These are phyloP conservation scores for Castor canadensis DNA, from an alignment of 2,113 vertebrate genomes.

Conservation along the genomic window DNA sequence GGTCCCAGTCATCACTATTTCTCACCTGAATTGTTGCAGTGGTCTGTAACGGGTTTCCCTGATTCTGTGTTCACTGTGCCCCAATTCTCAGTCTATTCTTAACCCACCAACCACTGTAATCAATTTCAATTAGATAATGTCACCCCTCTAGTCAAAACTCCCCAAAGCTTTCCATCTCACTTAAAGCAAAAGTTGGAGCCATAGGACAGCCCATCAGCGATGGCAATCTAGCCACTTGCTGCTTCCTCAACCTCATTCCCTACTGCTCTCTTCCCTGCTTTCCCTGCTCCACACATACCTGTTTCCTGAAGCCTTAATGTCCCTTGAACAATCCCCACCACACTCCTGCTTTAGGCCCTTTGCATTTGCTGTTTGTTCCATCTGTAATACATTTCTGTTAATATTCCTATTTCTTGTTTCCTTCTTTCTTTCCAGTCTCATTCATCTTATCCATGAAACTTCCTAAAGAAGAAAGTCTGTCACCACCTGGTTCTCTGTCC, in stretches of 20 bases:
- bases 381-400: neutral
- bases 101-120: neutral
- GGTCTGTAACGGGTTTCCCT: neutral
- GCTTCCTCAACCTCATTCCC: neutral
- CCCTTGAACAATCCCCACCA: neutral
- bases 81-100: neutral
- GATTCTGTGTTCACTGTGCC: neutral
- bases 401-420: neutral
- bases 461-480: neutral
- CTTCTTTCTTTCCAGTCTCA: neutral
- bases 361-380: neutral
- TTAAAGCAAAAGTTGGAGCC: neutral
- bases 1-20: neutral
- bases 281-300: neutral
- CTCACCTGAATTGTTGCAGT: neutral
- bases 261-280: neutral
- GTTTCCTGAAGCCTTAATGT: neutral
- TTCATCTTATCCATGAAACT: neutral
- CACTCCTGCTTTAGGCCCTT: neutral
- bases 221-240: no score
- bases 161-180: neutral
- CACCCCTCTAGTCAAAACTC: neutral
- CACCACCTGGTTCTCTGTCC: neutral
- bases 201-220: neutral
- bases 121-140: neutral